These are phyloP conservation scores for Clistopyga incitator DNA, from an alignment of 2,888 invertebrate species.

Conservation along the genomic window DNA sequence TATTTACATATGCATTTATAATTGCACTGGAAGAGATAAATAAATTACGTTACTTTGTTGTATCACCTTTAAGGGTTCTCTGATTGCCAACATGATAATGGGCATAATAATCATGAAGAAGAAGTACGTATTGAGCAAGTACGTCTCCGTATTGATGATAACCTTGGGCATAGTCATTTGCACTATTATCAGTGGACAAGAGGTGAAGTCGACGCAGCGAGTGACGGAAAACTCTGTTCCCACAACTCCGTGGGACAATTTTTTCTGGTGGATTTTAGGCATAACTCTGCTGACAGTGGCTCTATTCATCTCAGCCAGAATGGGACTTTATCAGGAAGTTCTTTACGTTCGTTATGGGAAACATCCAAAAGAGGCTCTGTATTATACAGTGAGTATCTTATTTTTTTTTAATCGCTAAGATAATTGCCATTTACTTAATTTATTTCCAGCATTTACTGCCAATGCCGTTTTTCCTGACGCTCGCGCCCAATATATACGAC, in stretches of 20 bases:
- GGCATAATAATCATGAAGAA: slow-evolving; percentile 95
- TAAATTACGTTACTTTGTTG: slow-evolving; percentile 7
- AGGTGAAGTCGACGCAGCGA: slow-evolving; percentile 86
- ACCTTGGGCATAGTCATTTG: slow-evolving; percentile 96
- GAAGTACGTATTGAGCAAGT: slow-evolving; percentile 92
- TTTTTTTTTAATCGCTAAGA: background rate
- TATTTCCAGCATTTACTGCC: slow-evolving; percentile 94
- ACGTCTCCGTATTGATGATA: slow-evolving; percentile 96
- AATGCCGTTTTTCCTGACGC: slow-evolving; percentile 94
- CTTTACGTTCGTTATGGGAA: slow-evolving; percentile 94
- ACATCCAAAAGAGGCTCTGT: slow-evolving; percentile 95
- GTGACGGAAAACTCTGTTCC: slow-evolving; percentile 81
- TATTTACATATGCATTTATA: slow-evolving; percentile 60
- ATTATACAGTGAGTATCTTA: slow-evolving; percentile 88
- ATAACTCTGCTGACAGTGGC: slow-evolving; percentile 94
- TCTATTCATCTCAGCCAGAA: slow-evolving; percentile 95
- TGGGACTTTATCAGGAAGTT: slow-evolving; percentile 98
- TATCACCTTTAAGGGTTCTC: slow-evolving; percentile 90
- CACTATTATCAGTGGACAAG: slow-evolving; percentile 93
- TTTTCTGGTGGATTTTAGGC: slow-evolving; percentile 89
- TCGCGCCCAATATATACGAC: slow-evolving; percentile 91
- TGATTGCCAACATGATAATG: slow-evolving; percentile 98
- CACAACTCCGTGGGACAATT: slow-evolving; percentile 84
- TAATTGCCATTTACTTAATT: background rate
- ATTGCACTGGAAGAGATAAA: background rate